phyloP scores from a whole-genome alignment of 2,797 vertebrate genomes.

The Myotis findleyi region DNA sequence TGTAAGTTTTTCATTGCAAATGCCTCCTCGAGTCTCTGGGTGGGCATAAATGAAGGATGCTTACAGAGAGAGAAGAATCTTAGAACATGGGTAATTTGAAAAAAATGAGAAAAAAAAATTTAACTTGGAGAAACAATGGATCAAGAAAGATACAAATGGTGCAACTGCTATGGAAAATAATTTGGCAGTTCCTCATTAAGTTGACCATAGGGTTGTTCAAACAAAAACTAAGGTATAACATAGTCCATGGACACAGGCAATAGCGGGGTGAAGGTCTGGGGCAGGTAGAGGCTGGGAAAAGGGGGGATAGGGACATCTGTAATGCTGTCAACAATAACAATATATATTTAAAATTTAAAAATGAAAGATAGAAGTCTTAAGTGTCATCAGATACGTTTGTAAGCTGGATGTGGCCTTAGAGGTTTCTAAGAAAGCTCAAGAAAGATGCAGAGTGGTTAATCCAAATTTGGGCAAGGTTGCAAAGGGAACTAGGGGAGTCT shows the following conservation, averaged over 20 bases:
- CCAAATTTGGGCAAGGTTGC: background rate
- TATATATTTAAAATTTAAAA: background rate
- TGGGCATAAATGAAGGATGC: background rate
- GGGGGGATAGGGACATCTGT: background rate
- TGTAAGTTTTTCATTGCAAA: background rate
- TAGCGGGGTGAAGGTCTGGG: background rate
- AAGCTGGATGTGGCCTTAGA: background rate
- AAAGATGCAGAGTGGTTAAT: background rate
- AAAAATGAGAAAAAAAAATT: background rate
- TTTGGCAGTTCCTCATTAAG: background rate
- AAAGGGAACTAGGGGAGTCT: background rate
- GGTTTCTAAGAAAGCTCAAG: background rate
- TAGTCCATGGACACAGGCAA: background rate
- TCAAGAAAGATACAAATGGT: background rate
- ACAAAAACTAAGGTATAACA: background rate
- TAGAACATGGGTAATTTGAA: background rate
- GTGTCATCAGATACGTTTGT: background rate
- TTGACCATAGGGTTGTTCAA: background rate
- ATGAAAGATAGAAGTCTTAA: background rate
- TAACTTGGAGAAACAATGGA: background rate
- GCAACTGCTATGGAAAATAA: background rate
- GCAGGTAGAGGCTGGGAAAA: background rate
- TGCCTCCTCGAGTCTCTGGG: background rate
- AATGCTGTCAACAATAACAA: background rate
- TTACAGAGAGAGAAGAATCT: background rate